A percentile compares a stretch with the other conserved stretches of the same genome.
phyloP scores from a whole-genome alignment of 1,140 invertebrate species.

The Drosophila paulistorum region DNA sequence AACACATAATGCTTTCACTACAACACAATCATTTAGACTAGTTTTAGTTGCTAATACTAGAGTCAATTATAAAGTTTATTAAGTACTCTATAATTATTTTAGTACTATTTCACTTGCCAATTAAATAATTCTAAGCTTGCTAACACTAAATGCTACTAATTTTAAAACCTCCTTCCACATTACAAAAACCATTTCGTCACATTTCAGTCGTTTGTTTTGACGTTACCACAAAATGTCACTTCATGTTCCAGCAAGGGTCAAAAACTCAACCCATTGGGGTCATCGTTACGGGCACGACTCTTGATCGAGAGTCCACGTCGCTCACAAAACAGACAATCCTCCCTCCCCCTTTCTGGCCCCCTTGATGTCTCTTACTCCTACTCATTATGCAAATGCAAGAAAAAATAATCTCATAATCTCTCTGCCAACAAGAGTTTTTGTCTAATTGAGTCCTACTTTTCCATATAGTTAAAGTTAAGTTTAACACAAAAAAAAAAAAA shows the following conservation, averaged over 20 bases:
- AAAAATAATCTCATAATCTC: constrained; percentile 10
- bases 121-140: too few species aligned
- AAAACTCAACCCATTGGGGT: constrained; percentile 7
- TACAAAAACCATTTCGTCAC: constrained; percentile 4
- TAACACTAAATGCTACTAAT: too few species aligned
- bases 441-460: constrained; percentile 6
- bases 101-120: too few species aligned
- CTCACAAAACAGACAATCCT: not conserved
- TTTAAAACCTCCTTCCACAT: too few species aligned
- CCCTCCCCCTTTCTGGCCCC: too few species aligned
- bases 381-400: constrained; percentile 7
- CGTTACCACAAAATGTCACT: constrained; percentile 5
- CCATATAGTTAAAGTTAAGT: not conserved
- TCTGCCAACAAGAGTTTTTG: not conserved
- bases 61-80: too few species aligned
- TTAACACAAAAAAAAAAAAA: not conserved
- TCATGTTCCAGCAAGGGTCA: constrained; percentile 7
- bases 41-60: too few species aligned
- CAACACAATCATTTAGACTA: too few species aligned
- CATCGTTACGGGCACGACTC: constrained; percentile 3
- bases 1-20: too few species aligned
- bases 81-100: too few species aligned
- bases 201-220: constrained; percentile 1
- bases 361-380: not conserved
- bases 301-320: not conserved